Evolutionary conservation across 2,888 invertebrate species (phyloP), one percentile per base, ranked within the genome.

Genomic region (Loripinus fragilis): DNA sequence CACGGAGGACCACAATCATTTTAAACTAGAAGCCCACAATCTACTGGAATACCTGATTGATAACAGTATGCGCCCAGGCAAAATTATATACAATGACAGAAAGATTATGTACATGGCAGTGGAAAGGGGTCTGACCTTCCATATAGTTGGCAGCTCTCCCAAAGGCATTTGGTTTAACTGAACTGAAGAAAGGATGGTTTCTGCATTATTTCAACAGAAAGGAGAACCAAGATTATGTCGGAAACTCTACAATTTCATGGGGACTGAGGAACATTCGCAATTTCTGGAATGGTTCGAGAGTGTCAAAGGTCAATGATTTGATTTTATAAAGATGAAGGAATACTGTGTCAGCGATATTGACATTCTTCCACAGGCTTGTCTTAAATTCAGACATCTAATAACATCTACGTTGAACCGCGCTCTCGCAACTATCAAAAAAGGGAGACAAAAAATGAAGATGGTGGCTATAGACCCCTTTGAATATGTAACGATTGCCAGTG

Each of bases 101-200:
- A 80, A 83, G 66, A 76, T 83, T 3, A 78, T 79, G 78, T 78
- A 67, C 48, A 74, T 79, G 71, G 25, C 41, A n/a, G 52, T 76
- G 17, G 72, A 68, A 45, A 28, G 41, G 38, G 74, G 45, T 30
- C 48, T 76, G 35, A 60, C 48, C 80, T 50, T 80, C 82, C 2
- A 80, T 80, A 80, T 74, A 77, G 23, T 69, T 85, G 60, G n/a
- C 76, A 20, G 78, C 78, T 8, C 64, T 64, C 15, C 64, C 64
- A 20, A 68, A 81, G 55, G 67, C 77, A 0, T 83, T 85, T 64
- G 79, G 76, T 38, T 69, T 81, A 42, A 64, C 35, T 20, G 81
- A 81, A 67, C 41, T 83, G 42, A 45, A 55, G 5, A 85, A 80
- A 79, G 81, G 81, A 8, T 81, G 41, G 33, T 81, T 82, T 50